Percentiles rank a stretch among this genome's conserved stretches.
phyloP scores from a whole-genome alignment of 2,888 invertebrate genomes.

The Escarpia spicata region DNA sequence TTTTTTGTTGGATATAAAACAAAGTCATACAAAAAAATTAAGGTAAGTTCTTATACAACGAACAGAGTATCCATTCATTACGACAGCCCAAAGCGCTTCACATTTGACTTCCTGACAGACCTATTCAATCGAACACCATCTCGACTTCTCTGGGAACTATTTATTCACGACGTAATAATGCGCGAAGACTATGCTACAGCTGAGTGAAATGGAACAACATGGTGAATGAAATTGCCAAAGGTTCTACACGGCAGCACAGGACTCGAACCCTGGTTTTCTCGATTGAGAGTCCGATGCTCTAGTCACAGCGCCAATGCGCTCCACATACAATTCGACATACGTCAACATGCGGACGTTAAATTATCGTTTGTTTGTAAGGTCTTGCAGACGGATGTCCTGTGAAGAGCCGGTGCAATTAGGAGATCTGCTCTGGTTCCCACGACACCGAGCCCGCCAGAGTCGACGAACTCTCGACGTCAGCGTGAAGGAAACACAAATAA shows the following conservation, averaged over 20 bases:
- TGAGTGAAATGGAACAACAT: not conserved
- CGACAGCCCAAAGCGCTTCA: no score
- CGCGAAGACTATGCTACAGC: not conserved
- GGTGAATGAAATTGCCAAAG: not conserved
- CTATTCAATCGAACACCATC: no score
- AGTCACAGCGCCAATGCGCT: no score
- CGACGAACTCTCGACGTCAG: not conserved
- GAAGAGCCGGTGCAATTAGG: not conserved
- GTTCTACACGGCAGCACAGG: not conserved
- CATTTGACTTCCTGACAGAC: no score
- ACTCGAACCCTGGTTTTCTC: not conserved
- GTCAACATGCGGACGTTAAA: not conserved
- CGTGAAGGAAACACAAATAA: conserved; percentile 1
- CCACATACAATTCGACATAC: not conserved
- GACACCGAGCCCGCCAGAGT: not conserved
- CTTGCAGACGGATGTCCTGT: not conserved
- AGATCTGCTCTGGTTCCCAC: not conserved
- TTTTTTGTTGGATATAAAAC: no score
- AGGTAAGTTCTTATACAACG: no score
- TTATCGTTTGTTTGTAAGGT: not conserved
- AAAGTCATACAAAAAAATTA: no score
- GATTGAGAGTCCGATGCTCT: no score
- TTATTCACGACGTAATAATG: no score
- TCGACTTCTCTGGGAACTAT: no score
- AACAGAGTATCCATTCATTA: no score